Base-by-base conservation (phyloP, 2,113 vertebrate genomes). In the Eonycteris spelaea region DNA sequence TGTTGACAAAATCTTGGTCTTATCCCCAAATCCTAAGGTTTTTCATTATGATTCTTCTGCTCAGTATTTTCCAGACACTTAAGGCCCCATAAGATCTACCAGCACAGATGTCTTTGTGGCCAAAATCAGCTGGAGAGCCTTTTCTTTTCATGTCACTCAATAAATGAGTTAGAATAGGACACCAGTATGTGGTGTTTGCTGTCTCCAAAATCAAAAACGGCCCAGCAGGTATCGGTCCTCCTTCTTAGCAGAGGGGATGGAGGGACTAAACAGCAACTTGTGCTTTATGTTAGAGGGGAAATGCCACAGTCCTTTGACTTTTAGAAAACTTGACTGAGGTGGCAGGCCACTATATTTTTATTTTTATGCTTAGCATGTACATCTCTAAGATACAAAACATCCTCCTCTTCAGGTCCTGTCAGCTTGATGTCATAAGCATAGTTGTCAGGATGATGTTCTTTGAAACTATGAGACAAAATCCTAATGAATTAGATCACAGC, bases 401-500 rank as follows among this genome's bases (percentile, higher is more conserved):
- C 26, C n/a, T 89, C 71, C 43, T 87, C 63, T 83, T 96, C 59
- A 82, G 30, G 93, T 80, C 67, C 65, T 70, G 0, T 88, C n/a
- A 84, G 30, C 59, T 91, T 75, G n/a, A 63, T 84, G 53, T 84
- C 65, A 63, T 83, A 28, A 84, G 65, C 19, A 2, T 94, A 82
- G 73, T 86, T 91, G 48, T 92, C 33, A 74, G 59, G 53, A 14
- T 89, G 21, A 90, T 84, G 7, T 59, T 84, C 68, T 84, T 0
- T 96, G 74, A 86, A 85, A 65, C 67, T 68, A 13, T 78, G 35
- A 92, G 40, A 96, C 22, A 86, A 63, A 94, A 95, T 86, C 65
- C 45, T 74, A 13, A 2, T 79, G 84, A 95, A 57, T 59, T 68
- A 71, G 51, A 77, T 95, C 63, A 79, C 45, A 75, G 28, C 63